Conservation (phyloP, 2,113 vertebrate species). For the Antechinus stuartii region DNA sequence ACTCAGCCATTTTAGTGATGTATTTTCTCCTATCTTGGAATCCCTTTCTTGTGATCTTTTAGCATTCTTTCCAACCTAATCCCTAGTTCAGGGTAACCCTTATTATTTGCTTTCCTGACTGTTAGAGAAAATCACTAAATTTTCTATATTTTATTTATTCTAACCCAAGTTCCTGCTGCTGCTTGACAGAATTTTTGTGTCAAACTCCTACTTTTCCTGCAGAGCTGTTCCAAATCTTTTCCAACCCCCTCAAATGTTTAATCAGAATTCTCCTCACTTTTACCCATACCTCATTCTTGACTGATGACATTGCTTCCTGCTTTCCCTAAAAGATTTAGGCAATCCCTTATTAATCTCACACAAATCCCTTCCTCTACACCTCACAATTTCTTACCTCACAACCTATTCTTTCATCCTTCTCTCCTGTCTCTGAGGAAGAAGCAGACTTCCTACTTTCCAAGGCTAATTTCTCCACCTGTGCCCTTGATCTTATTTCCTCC, state of each 20-base stretch:
- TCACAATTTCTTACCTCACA: not conserved
- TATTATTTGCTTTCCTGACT: not conserved
- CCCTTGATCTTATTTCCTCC: not conserved
- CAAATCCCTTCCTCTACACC: not conserved
- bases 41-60: not conserved
- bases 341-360: constrained; percentile 1
- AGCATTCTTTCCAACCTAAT: not conserved
- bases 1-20: not conserved
- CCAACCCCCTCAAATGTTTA: not conserved
- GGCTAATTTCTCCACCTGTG: constrained; percentile 6
- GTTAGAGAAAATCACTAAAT: not conserved
- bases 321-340: not conserved
- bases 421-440: not conserved
- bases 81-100: not conserved
- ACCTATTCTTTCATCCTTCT: not conserved
- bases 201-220: not conserved
- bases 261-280: not conserved
- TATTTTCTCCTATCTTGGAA: not conserved
- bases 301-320: not conserved
- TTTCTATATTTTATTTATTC: not conserved
- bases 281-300: not conserved
- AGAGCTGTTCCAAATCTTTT: not conserved
- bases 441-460: not conserved
- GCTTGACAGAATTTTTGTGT: not conserved
- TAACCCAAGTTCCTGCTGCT: not conserved